These are phyloP conservation scores for Biston stratarius DNA, from an alignment of 2,888 invertebrate genomes.

Conservation along the genomic window DNA sequence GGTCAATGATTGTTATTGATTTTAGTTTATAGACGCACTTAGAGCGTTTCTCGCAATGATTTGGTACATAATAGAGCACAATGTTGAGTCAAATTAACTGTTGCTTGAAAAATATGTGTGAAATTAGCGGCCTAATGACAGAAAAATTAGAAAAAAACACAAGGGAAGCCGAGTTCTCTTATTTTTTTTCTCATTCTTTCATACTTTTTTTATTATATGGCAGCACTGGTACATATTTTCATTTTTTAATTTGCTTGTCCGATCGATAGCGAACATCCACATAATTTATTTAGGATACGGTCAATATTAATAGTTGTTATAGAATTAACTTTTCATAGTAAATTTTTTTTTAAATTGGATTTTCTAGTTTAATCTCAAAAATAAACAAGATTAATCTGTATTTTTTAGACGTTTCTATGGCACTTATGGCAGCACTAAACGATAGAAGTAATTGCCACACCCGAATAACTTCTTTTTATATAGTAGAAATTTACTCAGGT, in stretches of 20 bases:
- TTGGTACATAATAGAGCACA: slow-evolving; percentile 81
- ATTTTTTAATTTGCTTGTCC: slow-evolving; percentile 2
- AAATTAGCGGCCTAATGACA: slow-evolving; percentile 84
- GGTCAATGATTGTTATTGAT: slow-evolving; percentile 86
- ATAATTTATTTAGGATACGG: neutral
- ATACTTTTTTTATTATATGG: slow-evolving; percentile 38
- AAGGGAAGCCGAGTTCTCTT: slow-evolving; percentile 82
- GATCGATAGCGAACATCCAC: neutral
- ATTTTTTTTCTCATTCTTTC: slow-evolving; percentile 79
- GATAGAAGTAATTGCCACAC: slow-evolving; percentile 3
- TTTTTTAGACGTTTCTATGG: neutral
- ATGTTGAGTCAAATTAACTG: slow-evolving; percentile 79
- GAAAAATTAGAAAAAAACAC: slow-evolving; percentile 86
- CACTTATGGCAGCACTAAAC: slow-evolving; percentile 10
- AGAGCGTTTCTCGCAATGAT: slow-evolving; percentile 72
- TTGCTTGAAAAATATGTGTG: slow-evolving; percentile 84
- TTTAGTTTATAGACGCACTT: slow-evolving; percentile 83
- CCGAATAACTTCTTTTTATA: neutral
- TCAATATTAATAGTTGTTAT: neutral
- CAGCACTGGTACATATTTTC: slow-evolving; percentile 13
- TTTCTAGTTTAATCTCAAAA: neutral
- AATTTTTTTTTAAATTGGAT: neutral
- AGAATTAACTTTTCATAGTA: neutral
- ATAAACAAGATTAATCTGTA: neutral
- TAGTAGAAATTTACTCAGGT: slow-evolving; percentile 1